These are phyloP conservation scores for Plodia interpunctella DNA, from an alignment of 1,140 invertebrate genomes.

Conservation along the genomic window DNA sequence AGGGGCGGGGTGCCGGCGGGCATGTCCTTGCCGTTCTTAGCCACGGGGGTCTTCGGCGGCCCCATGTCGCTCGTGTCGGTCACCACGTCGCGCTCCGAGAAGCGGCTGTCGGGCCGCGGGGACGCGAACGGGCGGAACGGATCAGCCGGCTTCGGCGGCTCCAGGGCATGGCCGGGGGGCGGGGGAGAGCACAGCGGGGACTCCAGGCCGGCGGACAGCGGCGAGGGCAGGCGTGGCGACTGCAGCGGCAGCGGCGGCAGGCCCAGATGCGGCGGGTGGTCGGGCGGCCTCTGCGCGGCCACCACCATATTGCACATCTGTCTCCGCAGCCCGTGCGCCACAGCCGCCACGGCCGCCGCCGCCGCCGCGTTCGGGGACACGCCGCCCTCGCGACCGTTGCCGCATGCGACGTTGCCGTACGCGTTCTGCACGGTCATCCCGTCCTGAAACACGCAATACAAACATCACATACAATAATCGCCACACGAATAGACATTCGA, in stretches of 20 bases:
- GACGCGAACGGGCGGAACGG: conserved; percentile 71
- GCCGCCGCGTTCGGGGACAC: conserved; percentile 83
- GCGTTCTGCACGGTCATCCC: conserved; percentile 69
- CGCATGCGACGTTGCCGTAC: conserved; percentile 65
- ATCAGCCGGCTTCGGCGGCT: conserved; percentile 60
- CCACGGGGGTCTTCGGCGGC: conserved; percentile 56
- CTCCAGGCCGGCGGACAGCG: conserved; percentile 60
- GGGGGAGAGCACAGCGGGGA: conserved; percentile 69
- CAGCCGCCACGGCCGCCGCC: conserved; percentile 85
- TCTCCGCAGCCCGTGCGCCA: conserved; percentile 79
- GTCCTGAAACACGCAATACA: conserved; percentile 70
- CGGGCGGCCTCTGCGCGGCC: conserved; percentile 60
- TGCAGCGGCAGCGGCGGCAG: conserved; percentile 58
- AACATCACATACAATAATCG: conserved; percentile 40
- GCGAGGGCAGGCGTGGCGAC: conserved; percentile 60
- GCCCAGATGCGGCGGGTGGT: conserved; percentile 57
- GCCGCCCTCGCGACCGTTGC: conserved; percentile 79
- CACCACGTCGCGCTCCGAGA: conserved; percentile 50
- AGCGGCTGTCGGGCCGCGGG: conserved; percentile 63
- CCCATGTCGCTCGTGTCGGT: conserved; percentile 60
- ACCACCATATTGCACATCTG: conserved; percentile 75
- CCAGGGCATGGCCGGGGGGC: conserved; percentile 64
- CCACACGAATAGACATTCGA: conserved; percentile 16
- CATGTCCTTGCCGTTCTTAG: conserved; percentile 63
- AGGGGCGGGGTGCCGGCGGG: conserved; percentile 43